A percentile compares a stretch with the other conserved stretches of the same genome.
phyloP scores from a whole-genome alignment of 2,113 vertebrate species.

The Struthidea cinerea region DNA sequence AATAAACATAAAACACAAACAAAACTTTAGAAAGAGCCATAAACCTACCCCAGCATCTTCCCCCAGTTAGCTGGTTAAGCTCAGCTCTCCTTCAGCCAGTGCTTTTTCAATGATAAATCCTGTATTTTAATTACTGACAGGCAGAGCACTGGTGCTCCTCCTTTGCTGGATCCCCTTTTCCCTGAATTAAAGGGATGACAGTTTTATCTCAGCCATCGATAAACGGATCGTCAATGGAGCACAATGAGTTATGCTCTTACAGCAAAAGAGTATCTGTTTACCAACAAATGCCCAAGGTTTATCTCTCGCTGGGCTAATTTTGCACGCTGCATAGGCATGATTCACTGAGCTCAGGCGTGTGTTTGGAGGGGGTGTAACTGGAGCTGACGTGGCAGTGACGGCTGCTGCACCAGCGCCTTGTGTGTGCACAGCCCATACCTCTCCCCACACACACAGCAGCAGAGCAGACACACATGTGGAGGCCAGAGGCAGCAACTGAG shows the following conservation, averaged over 20 bases:
- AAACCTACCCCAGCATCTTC: not conserved
- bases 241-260: not conserved
- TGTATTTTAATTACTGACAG: not conserved
- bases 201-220: constrained; percentile 17
- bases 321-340: constrained; percentile 21
- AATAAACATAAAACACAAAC: constrained; percentile 35
- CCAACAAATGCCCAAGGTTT: not conserved
- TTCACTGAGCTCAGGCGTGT: not conserved
- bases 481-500: not conserved
- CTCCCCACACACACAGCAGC: not conserved
- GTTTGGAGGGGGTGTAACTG: not conserved
- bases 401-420: not conserved
- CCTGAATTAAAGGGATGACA: constrained; percentile 1
- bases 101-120: not conserved
- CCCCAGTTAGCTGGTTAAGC: not conserved
- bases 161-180: not conserved
- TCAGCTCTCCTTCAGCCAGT: not conserved
- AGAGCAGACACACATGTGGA: not conserved
- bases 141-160: not conserved
- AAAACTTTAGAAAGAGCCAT: constrained; percentile 18
- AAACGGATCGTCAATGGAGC: not conserved
- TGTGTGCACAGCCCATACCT: not conserved
- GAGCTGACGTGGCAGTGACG: constrained; percentile 5
- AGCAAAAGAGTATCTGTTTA: not conserved
- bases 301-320: not conserved